Evolutionary conservation across 1,140 invertebrate species (phyloP), one percentile per base, ranked within the genome.

Genomic region (Leptinotarsa defecta): DNA sequence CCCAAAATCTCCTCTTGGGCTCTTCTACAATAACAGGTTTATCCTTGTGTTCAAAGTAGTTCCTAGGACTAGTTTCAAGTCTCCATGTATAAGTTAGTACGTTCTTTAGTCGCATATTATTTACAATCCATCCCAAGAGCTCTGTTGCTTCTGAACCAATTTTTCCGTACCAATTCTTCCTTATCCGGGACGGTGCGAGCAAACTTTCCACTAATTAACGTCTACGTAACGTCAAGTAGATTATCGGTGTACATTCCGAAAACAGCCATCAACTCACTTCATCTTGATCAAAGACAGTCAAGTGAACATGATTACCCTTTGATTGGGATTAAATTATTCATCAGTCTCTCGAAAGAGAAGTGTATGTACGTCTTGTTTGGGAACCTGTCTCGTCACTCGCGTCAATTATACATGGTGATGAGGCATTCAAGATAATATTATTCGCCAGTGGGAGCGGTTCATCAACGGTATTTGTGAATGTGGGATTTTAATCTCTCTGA

Each of bases 391-490:
- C 52, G 52, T 19, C 52, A 57, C 17, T 43, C 4, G 4, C n/a
- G 52, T 57, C 52, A 57, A 57, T 57, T 57, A 57, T 19, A n/a
- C 52, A 57, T 57, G 52, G 52, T 57, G 52, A 57, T 57, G 52
- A 57, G 52, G 13, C 52, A 57, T 57, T 57, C 15, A 19, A 13
- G 15, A 17, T 57, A 3, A 57, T 19, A 57, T 5, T 57, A 19
- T 57, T 5, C 13, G 6, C 52, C 15, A n/a, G 52, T 11, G 34
- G 34, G 3, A 19, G 52, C n/a, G 52, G 52, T 57, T 57, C 52
- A 57, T 57, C 52, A 57, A 57, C 15, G 15, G 52, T 57, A 19
- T 57, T 57, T 57, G n/a, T 57, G 52, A 13, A 57, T 57, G n/a
- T 57, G 52, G 52, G 34, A 43, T 43, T 43, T 43, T 43, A 3